Base-by-base conservation (phyloP, 2,888 invertebrate genomes). In the Galeruca laticollis region DNA sequence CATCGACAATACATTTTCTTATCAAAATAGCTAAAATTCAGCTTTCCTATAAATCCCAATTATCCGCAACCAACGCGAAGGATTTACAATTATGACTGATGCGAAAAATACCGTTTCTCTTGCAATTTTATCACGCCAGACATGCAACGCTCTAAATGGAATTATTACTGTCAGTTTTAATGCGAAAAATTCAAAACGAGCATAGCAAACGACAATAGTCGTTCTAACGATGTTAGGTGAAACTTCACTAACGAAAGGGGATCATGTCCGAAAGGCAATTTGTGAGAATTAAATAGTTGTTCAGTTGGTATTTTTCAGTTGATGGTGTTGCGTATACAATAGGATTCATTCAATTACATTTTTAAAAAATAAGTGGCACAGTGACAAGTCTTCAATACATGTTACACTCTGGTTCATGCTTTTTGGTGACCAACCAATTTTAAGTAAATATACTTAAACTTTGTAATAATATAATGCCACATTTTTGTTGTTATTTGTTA, bases 11-110 rank as follows among this genome's bases (percentile, higher is more conserved):
- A 64, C 54, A 47, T 54, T 65, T 49, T 37, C 37, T 33, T 56
- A 26, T 64, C 40, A 47, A 60, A 62, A 69, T 65, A 40, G 67
- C 33, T 52, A 66, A 65, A 26, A 65, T 73, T 68, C 68, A 61
- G 68, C 66, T 70, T 70, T 66, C 51, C 62, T 61, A 21, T 65
- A 63, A 63, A 69, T 63, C 67, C 21, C 68, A 73, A 70, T 73
- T 73, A 68, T 65, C 62, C 61, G 47, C 26, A 70, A 69, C 60
- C 69, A 49, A 51, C 47, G 56, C 54, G 60, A 65, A 64, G 57
- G 64, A 66, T 68, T 63, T 62, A 63, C 68, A 73, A 69, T 69
- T 68, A 69, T 73, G 66, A 70, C 56, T 70, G 69, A 70, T 70
- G 70, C 63, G 70, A 70, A 66, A 70, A 73, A 70, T 70, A 68